Evolutionary conservation across 2,113 vertebrate species (phyloP).

Genomic region (Crotalus helleri): DNA sequence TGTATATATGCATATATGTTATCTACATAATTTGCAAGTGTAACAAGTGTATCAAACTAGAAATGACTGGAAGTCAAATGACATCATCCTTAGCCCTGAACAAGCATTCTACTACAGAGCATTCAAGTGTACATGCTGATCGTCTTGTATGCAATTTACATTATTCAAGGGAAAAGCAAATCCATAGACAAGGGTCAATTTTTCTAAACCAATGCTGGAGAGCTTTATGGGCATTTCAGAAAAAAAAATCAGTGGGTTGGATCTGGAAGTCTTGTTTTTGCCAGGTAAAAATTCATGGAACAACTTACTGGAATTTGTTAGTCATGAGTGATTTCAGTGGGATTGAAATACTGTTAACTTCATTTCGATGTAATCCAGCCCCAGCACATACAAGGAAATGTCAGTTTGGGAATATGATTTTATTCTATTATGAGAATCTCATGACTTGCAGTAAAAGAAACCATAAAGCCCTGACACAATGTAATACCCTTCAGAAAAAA

Average conservation of each 20-base stretch:
- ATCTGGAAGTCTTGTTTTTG: not conserved
- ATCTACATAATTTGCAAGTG: not conserved
- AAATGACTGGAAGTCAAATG: not conserved
- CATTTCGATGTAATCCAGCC: not conserved
- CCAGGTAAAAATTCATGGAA: not conserved
- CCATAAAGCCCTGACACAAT: slow-evolving; percentile 35
- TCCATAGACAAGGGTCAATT: not conserved
- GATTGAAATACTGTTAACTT: not conserved
- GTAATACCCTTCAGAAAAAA: slow-evolving; percentile 46
- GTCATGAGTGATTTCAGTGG: not conserved
- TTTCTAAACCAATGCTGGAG: not conserved
- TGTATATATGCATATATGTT: not conserved
- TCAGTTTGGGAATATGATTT: not conserved
- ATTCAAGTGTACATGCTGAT: not conserved
- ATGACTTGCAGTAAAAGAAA: slow-evolving; percentile 9
- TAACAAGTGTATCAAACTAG: slow-evolving; percentile 5
- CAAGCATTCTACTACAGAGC: not conserved
- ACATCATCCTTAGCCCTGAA: not conserved
- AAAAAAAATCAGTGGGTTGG: not conserved
- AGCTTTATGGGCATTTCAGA: not conserved
- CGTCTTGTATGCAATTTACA: too few relatives aligned
- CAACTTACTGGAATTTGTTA: not conserved
- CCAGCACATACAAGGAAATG: not conserved
- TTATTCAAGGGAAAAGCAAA: not conserved
- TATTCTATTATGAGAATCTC: not conserved